phyloP scores from a whole-genome alignment of 2,797 vertebrate species.

The Tragelaphus oryx region DNA sequence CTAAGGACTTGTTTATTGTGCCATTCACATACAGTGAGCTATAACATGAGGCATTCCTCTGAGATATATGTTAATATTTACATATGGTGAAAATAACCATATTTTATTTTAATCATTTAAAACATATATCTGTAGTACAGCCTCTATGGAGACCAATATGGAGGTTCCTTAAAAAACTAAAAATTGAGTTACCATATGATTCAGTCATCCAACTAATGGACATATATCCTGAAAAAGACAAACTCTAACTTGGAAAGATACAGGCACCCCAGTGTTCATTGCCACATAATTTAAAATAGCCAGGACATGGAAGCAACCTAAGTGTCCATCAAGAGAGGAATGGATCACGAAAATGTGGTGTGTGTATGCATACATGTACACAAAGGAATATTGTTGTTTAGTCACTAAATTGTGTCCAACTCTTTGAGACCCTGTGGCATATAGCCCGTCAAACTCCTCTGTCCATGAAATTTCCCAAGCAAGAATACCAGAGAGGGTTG shows the following conservation, averaged over 20 bases:
- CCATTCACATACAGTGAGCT: not conserved
- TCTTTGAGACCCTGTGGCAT: not conserved
- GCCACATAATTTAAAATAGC: not conserved
- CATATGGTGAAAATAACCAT: not conserved
- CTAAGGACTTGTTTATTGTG: not conserved
- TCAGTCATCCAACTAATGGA: not conserved
- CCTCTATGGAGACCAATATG: not conserved
- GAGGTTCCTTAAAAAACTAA: not conserved
- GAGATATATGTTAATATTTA: not conserved
- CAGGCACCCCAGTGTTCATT: no score
- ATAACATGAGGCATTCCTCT: not conserved
- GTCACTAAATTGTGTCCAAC: not conserved
- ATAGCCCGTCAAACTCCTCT: fast-evolving
- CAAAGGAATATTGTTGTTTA: not conserved
- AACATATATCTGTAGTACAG: not conserved
- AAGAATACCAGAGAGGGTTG: not conserved
- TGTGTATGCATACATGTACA: not conserved
- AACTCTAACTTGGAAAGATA: not conserved
- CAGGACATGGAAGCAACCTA: not conserved
- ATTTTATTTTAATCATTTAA: slow-evolving; percentile 1
- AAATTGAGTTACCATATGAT: not conserved
- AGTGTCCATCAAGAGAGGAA: not conserved
- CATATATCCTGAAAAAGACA: not conserved
- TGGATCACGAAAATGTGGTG: not conserved
- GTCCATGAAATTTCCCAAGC: not conserved